Conservation (phyloP, 53 echinoderm and acorn worm genomes). For the Glandiceps talaboti region DNA sequence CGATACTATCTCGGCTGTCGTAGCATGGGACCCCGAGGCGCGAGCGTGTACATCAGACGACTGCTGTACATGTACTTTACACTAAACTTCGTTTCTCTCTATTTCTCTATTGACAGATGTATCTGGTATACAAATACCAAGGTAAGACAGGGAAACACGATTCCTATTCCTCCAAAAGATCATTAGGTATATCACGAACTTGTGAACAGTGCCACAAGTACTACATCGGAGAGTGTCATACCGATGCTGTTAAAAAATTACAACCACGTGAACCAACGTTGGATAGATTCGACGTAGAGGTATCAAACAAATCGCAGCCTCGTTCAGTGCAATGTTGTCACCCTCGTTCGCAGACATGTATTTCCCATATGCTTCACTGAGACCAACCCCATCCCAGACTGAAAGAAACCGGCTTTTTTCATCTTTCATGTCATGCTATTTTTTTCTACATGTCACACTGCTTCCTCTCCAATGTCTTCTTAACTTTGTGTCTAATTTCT, state of each 20-base stretch:
- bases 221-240: background rate
- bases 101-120: constrained; percentile 33
- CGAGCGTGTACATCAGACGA: too few relatives aligned
- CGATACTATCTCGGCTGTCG: too few relatives aligned
- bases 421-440: too few relatives aligned
- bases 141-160: background rate
- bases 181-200: background rate
- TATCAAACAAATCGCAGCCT: background rate
- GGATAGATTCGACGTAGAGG: background rate
- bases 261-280: background rate
- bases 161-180: background rate
- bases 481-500: background rate
- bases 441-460: background rate
- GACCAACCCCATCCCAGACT: background rate
- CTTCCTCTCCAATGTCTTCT: background rate
- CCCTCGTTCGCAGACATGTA: background rate
- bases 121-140: constrained; percentile 54
- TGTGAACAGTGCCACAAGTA: background rate
- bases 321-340: background rate
- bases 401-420: background rate
- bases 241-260: background rate
- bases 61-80: too few relatives aligned
- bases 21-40: too few relatives aligned
- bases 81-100: background rate
- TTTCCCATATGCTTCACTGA: background rate